Conservation (phyloP, 1,140 invertebrate genomes). For the Mya arenaria region DNA sequence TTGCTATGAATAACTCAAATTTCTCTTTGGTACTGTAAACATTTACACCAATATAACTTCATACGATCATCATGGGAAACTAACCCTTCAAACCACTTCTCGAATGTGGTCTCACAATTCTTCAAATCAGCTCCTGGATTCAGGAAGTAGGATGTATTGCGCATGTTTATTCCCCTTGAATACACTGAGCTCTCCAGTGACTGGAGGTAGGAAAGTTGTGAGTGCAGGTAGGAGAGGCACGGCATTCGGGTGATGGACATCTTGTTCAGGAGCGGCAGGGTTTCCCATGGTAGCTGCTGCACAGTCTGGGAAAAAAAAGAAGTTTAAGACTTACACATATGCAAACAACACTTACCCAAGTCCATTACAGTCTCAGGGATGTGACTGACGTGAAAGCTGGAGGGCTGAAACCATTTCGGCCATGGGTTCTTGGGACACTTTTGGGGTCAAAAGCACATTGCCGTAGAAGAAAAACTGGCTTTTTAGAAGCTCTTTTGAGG, state of each 20-base stretch:
- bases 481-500: too few relatives aligned
- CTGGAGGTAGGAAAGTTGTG: slow-evolving; percentile 82
- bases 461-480: too few relatives aligned
- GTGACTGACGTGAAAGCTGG: too few relatives aligned
- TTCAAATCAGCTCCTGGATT: slow-evolving; percentile 87
- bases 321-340: too few relatives aligned
- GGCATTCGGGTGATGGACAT: slow-evolving; percentile 88
- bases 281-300: slow-evolving; percentile 90
- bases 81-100: slow-evolving; percentile 76
- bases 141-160: slow-evolving; percentile 85
- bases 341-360: too few relatives aligned
- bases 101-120: slow-evolving; percentile 87
- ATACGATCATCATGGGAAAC: not conserved
- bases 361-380: too few relatives aligned
- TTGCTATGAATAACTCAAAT: too few relatives aligned
- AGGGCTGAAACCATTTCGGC: too few relatives aligned
- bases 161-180: slow-evolving; percentile 83
- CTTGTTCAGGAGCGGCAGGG: slow-evolving; percentile 84
- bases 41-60: too few relatives aligned
- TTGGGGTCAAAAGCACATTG: too few relatives aligned
- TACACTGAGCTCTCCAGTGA: slow-evolving; percentile 80
- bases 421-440: too few relatives aligned
- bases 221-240: slow-evolving; percentile 87
- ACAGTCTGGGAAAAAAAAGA: slow-evolving; percentile 83
- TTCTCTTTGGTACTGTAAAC: too few relatives aligned